Conservation (phyloP, 2,113 vertebrate genomes). For the Colius striatus region DNA sequence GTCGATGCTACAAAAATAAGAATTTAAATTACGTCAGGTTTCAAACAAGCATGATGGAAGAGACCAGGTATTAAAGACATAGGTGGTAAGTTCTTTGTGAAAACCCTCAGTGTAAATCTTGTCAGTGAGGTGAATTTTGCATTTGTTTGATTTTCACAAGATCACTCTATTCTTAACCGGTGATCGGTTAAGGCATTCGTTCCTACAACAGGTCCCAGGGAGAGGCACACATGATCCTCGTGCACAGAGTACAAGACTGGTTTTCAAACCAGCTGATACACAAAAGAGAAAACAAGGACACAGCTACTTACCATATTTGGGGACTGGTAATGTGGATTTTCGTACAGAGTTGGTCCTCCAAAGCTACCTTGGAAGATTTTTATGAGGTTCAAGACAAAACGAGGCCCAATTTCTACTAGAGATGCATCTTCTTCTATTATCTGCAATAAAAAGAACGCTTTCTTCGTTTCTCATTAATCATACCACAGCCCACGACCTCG, state of each 20-base stretch:
- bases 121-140: neutral
- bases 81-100: neutral
- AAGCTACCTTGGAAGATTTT: conserved; percentile 97
- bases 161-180: neutral
- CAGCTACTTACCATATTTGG: conserved; percentile 88
- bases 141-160: neutral
- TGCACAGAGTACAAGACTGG: neutral
- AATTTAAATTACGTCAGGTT: neutral
- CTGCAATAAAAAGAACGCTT: conserved; percentile 69
- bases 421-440: conserved; percentile 95
- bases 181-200: neutral
- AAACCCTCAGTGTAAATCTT: neutral
- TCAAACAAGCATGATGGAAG: neutral
- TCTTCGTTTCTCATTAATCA: neutral
- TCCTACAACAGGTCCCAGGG: neutral
- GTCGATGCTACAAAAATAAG: conserved; percentile 81
- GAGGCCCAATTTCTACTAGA: conserved; percentile 95
- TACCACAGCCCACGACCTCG: neutral
- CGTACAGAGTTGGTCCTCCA: conserved; percentile 92
- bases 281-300: neutral
- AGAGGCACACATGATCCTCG: neutral
- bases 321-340: conserved; percentile 91
- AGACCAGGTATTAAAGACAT: neutral
- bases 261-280: neutral
- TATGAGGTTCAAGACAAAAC: conserved; percentile 95